A percentile compares a stretch with the other conserved stretches of the same genome.
phyloP scores from a whole-genome alignment of 2,797 vertebrate species.

The Rousettus madagascariensis region DNA sequence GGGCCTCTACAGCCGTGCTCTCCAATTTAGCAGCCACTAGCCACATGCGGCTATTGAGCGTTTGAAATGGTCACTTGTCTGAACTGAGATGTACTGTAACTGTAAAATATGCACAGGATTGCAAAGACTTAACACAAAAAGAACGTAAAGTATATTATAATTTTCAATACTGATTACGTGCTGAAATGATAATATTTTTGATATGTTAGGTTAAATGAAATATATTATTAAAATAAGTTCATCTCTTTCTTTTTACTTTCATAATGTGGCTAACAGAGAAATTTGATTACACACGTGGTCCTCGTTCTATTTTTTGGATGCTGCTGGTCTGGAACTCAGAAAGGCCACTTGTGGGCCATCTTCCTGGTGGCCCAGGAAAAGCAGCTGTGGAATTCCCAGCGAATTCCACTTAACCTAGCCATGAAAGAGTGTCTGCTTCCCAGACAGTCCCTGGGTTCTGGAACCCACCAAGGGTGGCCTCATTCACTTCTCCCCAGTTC shows the following conservation, averaged over 20 bases:
- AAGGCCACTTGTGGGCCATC: background rate
- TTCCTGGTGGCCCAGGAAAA: background rate
- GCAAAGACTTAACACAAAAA: background rate
- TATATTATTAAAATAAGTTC: background rate
- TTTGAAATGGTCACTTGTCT: background rate
- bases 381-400: background rate
- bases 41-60: background rate
- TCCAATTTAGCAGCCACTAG: background rate
- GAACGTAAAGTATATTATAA: background rate
- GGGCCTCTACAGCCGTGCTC: background rate
- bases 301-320: background rate
- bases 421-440: background rate
- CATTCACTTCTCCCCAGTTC: background rate
- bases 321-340: background rate
- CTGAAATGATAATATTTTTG: background rate
- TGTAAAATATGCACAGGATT: background rate
- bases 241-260: background rate
- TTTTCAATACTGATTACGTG: background rate
- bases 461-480: background rate
- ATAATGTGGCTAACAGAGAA: background rate
- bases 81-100: background rate
- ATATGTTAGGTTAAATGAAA: background rate
- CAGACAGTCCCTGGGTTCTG: background rate
- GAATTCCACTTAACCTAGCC: constrained; percentile 35
- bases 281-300: background rate